These are phyloP conservation scores for Mesitornis unicolor DNA, from an alignment of 2,113 vertebrate species.

Conservation along the genomic window DNA sequence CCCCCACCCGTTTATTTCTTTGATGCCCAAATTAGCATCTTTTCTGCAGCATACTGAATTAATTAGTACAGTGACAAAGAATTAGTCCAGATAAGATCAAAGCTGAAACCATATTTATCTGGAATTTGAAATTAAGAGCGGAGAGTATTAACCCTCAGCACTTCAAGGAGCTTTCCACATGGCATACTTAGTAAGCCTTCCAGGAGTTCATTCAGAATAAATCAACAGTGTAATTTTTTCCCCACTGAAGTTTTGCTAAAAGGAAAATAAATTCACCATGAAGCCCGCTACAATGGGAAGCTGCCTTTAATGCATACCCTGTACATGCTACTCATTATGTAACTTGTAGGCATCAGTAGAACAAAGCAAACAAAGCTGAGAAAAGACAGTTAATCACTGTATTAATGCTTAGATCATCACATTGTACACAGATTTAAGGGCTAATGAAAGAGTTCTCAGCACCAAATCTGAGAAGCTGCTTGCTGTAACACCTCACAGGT, in stretches of 20 bases:
- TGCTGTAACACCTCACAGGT: slow-evolving; percentile 9
- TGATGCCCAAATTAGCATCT: slow-evolving; percentile 82
- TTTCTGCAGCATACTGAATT: slow-evolving; percentile 79
- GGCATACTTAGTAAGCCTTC: slow-evolving; percentile 43
- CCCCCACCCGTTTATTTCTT: slow-evolving; percentile 67
- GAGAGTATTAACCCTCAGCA: slow-evolving; percentile 66
- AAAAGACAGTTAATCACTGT: slow-evolving; percentile 59
- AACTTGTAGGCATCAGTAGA: slow-evolving; percentile 70
- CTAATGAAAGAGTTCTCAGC: slow-evolving; percentile 34
- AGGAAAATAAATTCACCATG: slow-evolving; percentile 55
- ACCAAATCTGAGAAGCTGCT: neutral
- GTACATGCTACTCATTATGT: slow-evolving; percentile 59
- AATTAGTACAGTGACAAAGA: slow-evolving; percentile 82
- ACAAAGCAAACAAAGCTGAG: slow-evolving; percentile 68
- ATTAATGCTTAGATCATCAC: slow-evolving; percentile 50
- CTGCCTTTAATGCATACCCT: slow-evolving; percentile 53
- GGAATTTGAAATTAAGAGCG: slow-evolving; percentile 76
- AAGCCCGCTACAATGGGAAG: slow-evolving; percentile 11
- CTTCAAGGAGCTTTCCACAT: slow-evolving; percentile 54
- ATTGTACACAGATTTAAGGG: slow-evolving; percentile 32
- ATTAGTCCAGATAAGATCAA: slow-evolving; percentile 82
- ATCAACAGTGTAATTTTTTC: neutral
- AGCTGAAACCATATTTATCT: slow-evolving; percentile 77
- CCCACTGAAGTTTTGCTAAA: slow-evolving; percentile 38
- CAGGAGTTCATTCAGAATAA: slow-evolving; percentile 45